Conservation (phyloP, 2,888 invertebrate species). For the Pollenia angustigena region DNA sequence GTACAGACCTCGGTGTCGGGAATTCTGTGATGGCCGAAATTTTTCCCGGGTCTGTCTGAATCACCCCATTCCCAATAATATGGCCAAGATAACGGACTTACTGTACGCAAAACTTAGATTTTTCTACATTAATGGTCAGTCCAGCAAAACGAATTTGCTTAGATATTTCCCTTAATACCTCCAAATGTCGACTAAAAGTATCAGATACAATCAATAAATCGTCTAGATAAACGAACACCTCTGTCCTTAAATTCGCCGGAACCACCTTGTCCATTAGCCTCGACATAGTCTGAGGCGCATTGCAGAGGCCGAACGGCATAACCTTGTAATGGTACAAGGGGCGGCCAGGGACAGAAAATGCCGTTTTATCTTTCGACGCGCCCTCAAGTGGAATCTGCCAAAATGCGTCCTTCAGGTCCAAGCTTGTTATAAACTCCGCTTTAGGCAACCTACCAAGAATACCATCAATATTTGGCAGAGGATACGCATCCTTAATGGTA, state of each 20-base stretch:
- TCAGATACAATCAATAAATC: conserved; percentile 57
- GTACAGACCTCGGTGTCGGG: conserved; percentile 47
- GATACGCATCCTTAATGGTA: conserved; percentile 72
- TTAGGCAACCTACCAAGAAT: conserved; percentile 64
- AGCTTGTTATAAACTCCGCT: conserved; percentile 57
- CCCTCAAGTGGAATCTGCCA: conserved; percentile 66
- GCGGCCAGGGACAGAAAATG: conserved; percentile 48
- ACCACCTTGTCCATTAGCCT: no score
- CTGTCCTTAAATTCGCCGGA: no score
- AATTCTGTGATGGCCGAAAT: conserved; percentile 57
- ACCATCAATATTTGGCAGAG: conserved; percentile 69
- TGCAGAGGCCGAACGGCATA: no score
- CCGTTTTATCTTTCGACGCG: conserved; percentile 55
- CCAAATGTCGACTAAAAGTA: conserved; percentile 41
- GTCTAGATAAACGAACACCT: conserved; percentile 63
- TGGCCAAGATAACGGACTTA: conserved; percentile 41
- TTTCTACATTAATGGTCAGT: conserved; percentile 40
- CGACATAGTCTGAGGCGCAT: no score
- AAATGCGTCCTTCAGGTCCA: conserved; percentile 65
- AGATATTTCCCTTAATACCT: neutral
- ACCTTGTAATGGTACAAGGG: no score
- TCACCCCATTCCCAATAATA: conserved; percentile 57
- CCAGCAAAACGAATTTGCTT: conserved; percentile 20
- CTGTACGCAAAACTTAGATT: conserved; percentile 59
- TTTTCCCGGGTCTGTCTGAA: conserved; percentile 59